phyloP scores from a whole-genome alignment of 2,888 invertebrate species.

The Eupithecia tripunctaria region DNA sequence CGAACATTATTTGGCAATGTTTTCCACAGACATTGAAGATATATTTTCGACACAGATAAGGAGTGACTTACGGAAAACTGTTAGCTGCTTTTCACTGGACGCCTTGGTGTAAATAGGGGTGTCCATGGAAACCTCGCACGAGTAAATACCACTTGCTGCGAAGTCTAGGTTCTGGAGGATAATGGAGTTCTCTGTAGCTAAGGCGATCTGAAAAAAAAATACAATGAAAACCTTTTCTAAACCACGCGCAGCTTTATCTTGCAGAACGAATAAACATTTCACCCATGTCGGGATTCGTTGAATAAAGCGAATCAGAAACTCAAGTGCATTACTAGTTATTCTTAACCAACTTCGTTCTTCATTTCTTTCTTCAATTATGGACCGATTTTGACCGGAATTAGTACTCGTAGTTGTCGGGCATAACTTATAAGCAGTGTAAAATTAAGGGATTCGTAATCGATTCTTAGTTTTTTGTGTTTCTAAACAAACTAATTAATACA shows the following conservation, averaged over 20 bases:
- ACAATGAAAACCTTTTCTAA: not conserved
- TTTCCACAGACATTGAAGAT: not conserved
- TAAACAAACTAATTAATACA: too few species aligned
- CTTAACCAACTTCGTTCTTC: too few species aligned
- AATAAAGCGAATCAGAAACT: not conserved
- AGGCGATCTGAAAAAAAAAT: conserved; percentile 80
- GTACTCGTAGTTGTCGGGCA: too few species aligned
- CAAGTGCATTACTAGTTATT: not conserved
- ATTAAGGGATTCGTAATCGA: too few species aligned
- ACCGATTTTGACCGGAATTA: too few species aligned
- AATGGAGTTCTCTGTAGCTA: conserved; percentile 88
- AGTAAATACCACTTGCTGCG: conserved; percentile 88
- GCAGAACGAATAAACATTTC: not conserved
- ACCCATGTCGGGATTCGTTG: not conserved
- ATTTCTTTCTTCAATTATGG: too few species aligned
- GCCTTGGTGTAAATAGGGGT: conserved; percentile 90
- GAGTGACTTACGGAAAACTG: conserved; percentile 88
- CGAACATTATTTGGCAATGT: not conserved
- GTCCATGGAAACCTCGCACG: conserved; percentile 89
- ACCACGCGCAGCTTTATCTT: not conserved
- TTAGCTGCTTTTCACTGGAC: conserved; percentile 87
- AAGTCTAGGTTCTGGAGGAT: conserved; percentile 88
- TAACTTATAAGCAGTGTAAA: too few species aligned
- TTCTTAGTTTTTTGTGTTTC: too few species aligned
- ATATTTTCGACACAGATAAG: conserved; percentile 12